Base-by-base conservation (phyloP, 2,113 vertebrate genomes). In the Hucho hucho region DNA sequence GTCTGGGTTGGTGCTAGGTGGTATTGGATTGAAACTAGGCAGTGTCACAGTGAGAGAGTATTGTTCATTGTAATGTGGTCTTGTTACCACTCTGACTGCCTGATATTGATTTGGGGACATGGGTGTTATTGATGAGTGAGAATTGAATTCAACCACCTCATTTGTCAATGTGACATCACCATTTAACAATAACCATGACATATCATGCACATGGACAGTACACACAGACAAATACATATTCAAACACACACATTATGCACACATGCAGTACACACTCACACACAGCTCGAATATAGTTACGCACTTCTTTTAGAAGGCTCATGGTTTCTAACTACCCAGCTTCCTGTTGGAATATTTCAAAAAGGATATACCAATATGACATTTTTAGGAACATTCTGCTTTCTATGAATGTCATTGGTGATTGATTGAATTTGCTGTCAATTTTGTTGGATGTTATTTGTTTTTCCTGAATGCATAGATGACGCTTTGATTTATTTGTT, bases 101-200 rank as follows among this genome's bases (percentile, higher is more conserved):
- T 82, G 77, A 78, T 91, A 93, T 93, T 91, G 92, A 93, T 93
- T 90, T 79, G 75, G 86, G 75, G 86, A 78, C 81, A 67, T 88
- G 84, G 86, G 79, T 75, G 84, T 92, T 93, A 93, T 92, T 92
- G 90, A 93, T 93, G 93, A 92, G 89, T 83, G 86, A 87, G 90
- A 91, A 90, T 93, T 92, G 91, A 91, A 93, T 93, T 92, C 87
- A 88, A 89, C 86, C 80, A 81, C 84, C 91, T 90, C 91, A 81
- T 93, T 92, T 92, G 92, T 93, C 92, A 92, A 90, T 87, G 87
- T 91, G 92, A 92, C 92, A 91, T 87, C 87, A 86, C 84, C 86
- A 86, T 92, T 93, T 92, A 93, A 92, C 87, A 84, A 87, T 13
- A 59, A 75, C 86, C 83, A 73, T 85, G 88, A 89, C 86, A 81